Percentiles rank a stretch among this genome's conserved stretches.
These are phyloP conservation scores for Drosophila melanica DNA, from an alignment of 1,140 invertebrate species.

Conservation along the genomic window DNA sequence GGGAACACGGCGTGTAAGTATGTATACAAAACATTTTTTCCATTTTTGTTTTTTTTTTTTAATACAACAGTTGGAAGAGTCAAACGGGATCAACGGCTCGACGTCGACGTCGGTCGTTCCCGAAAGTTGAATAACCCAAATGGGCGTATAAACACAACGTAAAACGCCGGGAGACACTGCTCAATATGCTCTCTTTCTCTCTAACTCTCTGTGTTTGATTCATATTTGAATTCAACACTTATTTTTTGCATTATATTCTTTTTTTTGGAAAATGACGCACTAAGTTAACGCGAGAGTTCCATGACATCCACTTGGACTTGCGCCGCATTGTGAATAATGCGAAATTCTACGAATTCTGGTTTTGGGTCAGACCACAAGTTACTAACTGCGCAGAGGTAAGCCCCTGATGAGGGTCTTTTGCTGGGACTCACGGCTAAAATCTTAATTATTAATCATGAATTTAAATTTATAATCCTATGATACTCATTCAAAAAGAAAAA, in stretches of 20 bases:
- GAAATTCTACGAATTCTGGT: constrained; percentile 9
- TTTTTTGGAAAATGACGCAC: constrained; percentile 40
- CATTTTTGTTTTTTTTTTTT: constrained; percentile 11
- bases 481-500: no score
- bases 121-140: constrained; percentile 80
- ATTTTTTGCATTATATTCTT: constrained; percentile 56
- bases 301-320: not conserved
- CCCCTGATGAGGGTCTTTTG: not conserved
- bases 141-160: constrained; percentile 72
- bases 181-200: constrained; percentile 4
- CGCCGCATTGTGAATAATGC: constrained; percentile 12
- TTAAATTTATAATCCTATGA: no score
- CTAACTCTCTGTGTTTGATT: constrained; percentile 23
- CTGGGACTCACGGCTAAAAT: no score
- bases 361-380: not conserved
- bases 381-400: not conserved
- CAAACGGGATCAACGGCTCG: constrained; percentile 78
- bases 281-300: not conserved
- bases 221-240: constrained; percentile 39
- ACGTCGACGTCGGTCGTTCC: constrained; percentile 48
- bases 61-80: constrained; percentile 65
- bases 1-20: constrained; percentile 6
- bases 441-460: no score
- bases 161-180: constrained; percentile 37
- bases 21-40: constrained; percentile 12